Percentiles rank a stretch among this genome's conserved stretches.
Evolutionary conservation across 2,888 invertebrate species (phyloP).

Genomic region (Dioctria linearis): DNA sequence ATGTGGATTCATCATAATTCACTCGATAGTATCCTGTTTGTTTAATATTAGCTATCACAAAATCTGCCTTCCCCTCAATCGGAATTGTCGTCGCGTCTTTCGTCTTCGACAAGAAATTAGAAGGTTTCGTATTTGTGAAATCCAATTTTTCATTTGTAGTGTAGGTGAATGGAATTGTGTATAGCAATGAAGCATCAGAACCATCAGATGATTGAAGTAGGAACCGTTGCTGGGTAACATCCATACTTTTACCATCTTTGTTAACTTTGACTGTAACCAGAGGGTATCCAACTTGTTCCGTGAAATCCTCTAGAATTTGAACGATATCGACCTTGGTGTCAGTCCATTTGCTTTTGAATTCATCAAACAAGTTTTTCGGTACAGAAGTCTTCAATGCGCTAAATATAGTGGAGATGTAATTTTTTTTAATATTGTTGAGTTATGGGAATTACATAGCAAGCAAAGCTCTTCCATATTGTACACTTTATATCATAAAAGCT

Average conservation of each 20-base stretch:
- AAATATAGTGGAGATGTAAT: neutral
- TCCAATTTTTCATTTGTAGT: slow-evolving; percentile 63
- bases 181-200: slow-evolving; percentile 64
- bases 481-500: too few relatives aligned
- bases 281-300: slow-evolving; percentile 78
- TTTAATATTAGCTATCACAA: slow-evolving; percentile 69
- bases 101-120: slow-evolving; percentile 15
- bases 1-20: slow-evolving; percentile 79
- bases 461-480: too few relatives aligned
- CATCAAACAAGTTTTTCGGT: slow-evolving; percentile 73
- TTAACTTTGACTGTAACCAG: slow-evolving; percentile 72
- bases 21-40: slow-evolving; percentile 75
- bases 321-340: slow-evolving; percentile 65
- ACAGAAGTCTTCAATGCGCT: slow-evolving; percentile 67
- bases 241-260: slow-evolving; percentile 51
- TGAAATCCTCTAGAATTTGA: slow-evolving; percentile 75
- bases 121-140: slow-evolving; percentile 64
- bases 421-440: too few relatives aligned
- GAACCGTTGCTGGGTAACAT: slow-evolving; percentile 64
- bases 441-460: too few relatives aligned
- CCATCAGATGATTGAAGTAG: slow-evolving; percentile 60
- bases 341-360: slow-evolving; percentile 69
- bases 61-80: slow-evolving; percentile 62
- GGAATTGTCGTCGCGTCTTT: neutral
- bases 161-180: slow-evolving; percentile 67